Base-by-base conservation (phyloP, 2,888 invertebrate species). In the Mesorhabditis sp. region DNA sequence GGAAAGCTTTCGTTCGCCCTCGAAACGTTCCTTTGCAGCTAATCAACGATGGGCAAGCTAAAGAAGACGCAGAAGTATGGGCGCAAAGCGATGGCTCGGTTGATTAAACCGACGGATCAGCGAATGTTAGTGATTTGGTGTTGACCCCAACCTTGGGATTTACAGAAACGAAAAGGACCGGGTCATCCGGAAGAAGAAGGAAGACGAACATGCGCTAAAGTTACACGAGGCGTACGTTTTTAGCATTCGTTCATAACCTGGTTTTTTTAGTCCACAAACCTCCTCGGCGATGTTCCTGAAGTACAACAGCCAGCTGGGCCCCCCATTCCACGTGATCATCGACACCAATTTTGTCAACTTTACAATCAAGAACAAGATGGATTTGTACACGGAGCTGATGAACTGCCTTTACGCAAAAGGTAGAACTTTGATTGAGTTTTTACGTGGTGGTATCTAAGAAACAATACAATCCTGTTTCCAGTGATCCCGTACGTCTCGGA, bases 281-380 rank as follows among this genome's bases (percentile, higher is more conserved):
- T 86, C 86, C 13, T 95, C 96, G 0, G 97, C 97, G 0, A 88
- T 98, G 78, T 98, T 96, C 87, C 96, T 98, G 85, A 92, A 94
- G 86, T 98, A 97, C 87, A 98, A 98, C 87, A 95, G 93, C 0
- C 96, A 97, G 86, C 88, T 99, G 15, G 98, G 98, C 0, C 98
- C 98, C 1, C 98, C 98, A 0, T 99, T 95, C 86, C 97, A 96
- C 85, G 91, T 99, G 62, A 88, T 99, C 15, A 86, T 96, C 4
- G 98, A 99, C 86, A 99, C 98, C 3, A 99, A 99, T 88, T 99
- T 99, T 85, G 91, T 99, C 6, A 98, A 99, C 86, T 97, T 98
- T 86, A 93, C 96, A 5, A 94, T 99, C 62, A 95, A 95, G 87
- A 95, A 94, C 86, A 96, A 97, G 88, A 88, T 99, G 76, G 98